A percentile compares a stretch with the other conserved stretches of the same genome.
Conservation (phyloP, 2,113 vertebrate species). For the Empidonax traillii region DNA sequence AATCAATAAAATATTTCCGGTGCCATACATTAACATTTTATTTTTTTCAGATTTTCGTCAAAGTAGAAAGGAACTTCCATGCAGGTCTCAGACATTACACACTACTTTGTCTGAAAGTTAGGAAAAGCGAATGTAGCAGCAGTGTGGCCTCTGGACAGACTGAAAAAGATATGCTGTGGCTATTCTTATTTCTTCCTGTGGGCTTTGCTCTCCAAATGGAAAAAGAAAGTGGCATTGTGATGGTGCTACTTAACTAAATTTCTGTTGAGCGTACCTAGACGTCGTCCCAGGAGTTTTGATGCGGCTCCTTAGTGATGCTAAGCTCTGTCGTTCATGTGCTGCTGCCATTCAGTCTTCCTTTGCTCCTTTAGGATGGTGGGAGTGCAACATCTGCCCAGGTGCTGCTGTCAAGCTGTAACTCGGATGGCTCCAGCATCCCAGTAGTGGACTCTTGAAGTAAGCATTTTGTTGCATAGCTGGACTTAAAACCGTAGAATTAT, state of each 20-base stretch:
- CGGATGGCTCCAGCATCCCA: rapidly evolving
- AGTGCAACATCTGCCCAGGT: background rate
- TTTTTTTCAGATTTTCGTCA: constrained; percentile 1
- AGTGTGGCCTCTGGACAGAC: background rate
- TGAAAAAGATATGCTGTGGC: background rate
- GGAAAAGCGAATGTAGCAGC: background rate
- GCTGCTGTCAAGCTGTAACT: background rate
- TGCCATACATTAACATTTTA: background rate
- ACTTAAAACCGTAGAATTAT: background rate
- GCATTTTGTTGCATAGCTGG: background rate
- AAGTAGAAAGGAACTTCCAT: background rate
- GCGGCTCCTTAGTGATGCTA: background rate
- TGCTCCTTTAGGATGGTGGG: background rate
- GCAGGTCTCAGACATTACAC: background rate
- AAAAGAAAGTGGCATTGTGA: background rate
- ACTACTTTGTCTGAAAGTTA: background rate
- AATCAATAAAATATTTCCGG: background rate
- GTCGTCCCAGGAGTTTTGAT: background rate
- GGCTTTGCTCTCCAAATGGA: background rate
- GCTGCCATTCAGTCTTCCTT: background rate
- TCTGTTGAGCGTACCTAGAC: background rate
- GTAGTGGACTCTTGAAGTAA: background rate
- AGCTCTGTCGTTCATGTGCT: background rate
- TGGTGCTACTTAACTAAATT: background rate
- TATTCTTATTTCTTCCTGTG: background rate